These are phyloP conservation scores for Paratilapia polleni DNA, from an alignment of 2,113 vertebrate genomes.

Conservation along the genomic window DNA sequence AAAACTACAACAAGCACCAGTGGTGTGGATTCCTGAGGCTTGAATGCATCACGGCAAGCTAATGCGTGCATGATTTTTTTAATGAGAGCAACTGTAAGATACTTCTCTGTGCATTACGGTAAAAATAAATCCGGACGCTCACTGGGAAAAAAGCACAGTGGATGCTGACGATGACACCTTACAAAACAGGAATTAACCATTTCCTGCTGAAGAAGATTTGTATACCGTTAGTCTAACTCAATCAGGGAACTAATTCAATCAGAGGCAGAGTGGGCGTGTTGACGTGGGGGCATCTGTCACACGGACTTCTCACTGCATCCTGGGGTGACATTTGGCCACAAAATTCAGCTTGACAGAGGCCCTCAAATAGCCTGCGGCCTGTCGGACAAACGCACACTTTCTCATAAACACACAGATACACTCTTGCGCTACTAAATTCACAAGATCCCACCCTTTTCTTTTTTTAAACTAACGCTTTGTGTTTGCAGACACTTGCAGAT, in stretches of 20 bases:
- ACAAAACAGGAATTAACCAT: slow-evolving; percentile 57
- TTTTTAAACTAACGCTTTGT: not conserved
- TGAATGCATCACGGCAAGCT: not conserved
- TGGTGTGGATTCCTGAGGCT: not conserved
- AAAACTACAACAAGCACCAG: not conserved
- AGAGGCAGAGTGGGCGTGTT: slow-evolving; percentile 63
- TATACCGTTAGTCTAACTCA: slow-evolving; percentile 71
- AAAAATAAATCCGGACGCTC: not conserved
- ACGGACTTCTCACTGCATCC: slow-evolving; percentile 64
- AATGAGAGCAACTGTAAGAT: not conserved
- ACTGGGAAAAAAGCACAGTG: not conserved
- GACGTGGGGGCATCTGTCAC: slow-evolving; percentile 70
- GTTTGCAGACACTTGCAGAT: slow-evolving; percentile 13
- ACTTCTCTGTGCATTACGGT: not conserved
- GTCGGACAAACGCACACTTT: slow-evolving; percentile 34
- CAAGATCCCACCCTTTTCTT: slow-evolving; percentile 12
- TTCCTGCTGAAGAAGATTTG: slow-evolving; percentile 65
- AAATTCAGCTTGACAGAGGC: slow-evolving; percentile 68
- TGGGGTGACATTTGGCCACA: slow-evolving; percentile 66
- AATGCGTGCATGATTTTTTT: not conserved
- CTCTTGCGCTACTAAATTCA: slow-evolving; percentile 9
- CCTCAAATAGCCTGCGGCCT: slow-evolving; percentile 48
- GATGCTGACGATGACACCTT: slow-evolving; percentile 57
- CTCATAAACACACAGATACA: slow-evolving; percentile 15
- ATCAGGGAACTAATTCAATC: slow-evolving; percentile 71